Evolutionary conservation across 2,888 invertebrate genomes (phyloP), one percentile per base, ranked within the genome.

Genomic region (Oligia strigilis): DNA sequence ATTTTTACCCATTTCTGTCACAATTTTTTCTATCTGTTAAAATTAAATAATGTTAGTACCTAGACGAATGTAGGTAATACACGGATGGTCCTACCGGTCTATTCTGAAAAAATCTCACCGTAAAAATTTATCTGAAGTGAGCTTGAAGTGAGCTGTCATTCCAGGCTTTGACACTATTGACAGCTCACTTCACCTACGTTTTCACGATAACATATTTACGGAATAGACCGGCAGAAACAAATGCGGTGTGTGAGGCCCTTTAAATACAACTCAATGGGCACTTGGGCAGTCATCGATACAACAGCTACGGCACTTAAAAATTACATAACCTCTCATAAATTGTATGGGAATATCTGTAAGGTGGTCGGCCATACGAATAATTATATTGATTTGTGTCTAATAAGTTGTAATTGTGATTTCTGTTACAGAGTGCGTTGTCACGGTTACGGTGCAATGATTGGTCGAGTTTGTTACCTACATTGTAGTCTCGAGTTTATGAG

Each of bases 331-430:
- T 60, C 29, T 67, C 60, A 62, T 75, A 66, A 43, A 65, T 62
- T 72, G 49, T 86, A 77, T 77, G 72, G 29, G 72, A 72, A 74
- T 74, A 72, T 60, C 74, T 60, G 29, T 29, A 55, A 43, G 83
- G 77, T 83, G 87, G 78, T 78, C 84, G 60, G 49, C 14, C 55
- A 73, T 64, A 65, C 0, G 58, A 73, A 83, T 78, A 73, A 86
- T 83, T 83, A 71, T 78, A 82, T 76, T 76, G 75, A 75, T 86
- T 78, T 83, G 55, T 75, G 75, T 87, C 46, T 81, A 78, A 75
- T 80, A 69, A 40, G 73, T 87, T 87, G 78, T 84, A 81, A 81
- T 81, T 87, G 87, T 87, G 73, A 75, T 73, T 83, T 81, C 65
- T 64, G 69, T 84, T 49, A 36, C 17, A 43, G 36, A 65, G 2